Conservation (phyloP, 2,113 vertebrate species). For the Peromyscus maniculatus region DNA sequence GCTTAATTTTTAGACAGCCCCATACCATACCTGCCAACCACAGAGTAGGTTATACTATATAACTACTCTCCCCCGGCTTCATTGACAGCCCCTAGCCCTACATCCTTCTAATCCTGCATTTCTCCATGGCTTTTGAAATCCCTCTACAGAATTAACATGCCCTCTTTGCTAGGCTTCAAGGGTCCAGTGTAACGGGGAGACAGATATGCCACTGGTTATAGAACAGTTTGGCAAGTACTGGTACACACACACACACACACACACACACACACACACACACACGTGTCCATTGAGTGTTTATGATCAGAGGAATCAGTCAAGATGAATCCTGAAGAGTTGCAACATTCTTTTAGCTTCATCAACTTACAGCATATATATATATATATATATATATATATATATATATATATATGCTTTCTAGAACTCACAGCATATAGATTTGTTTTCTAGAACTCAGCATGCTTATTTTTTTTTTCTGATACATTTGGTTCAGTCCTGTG, state of each 20-base stretch:
- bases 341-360: neutral
- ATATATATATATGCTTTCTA: too few species aligned
- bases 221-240: neutral
- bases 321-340: neutral
- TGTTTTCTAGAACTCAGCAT: slow-evolving; percentile 47
- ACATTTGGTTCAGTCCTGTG: neutral
- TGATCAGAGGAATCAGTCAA: neutral
- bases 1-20: neutral
- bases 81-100: neutral
- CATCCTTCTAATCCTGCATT: neutral
- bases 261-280: neutral
- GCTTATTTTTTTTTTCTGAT: neutral
- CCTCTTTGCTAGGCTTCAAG: neutral
- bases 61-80: neutral
- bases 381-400: too few species aligned
- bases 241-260: neutral
- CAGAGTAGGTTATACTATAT: too few species aligned
- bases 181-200: neutral
- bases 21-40: neutral
- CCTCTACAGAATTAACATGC: neutral
- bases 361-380: too few species aligned
- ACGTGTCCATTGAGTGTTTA: neutral
- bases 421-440: too few species aligned
- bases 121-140: neutral
- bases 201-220: neutral